Percentiles rank a stretch among this genome's conserved stretches.
Conservation (phyloP, 37 sponge, comb jelly and placozoan species). For the Chondrilla cf. caribensis region DNA sequence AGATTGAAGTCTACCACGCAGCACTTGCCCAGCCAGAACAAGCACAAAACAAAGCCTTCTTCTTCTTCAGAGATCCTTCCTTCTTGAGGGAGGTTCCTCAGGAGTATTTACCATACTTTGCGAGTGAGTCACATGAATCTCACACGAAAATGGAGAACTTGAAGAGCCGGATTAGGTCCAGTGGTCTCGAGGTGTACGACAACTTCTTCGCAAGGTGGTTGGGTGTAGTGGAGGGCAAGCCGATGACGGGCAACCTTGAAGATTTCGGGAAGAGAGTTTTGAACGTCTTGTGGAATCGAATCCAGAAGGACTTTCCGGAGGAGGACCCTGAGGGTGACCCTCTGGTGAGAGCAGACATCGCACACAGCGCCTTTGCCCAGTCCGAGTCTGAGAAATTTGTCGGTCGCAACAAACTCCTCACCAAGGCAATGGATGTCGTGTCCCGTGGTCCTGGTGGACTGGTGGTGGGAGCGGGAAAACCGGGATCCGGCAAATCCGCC, state of each 20-base stretch:
- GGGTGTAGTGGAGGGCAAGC: constrained; percentile 76
- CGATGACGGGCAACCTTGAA: constrained; percentile 73
- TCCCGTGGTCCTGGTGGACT: constrained; percentile 24
- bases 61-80: constrained; percentile 80
- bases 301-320: constrained; percentile 74
- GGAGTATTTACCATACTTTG: constrained; percentile 25
- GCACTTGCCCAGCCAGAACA: constrained; percentile 56
- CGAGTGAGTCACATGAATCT: constrained; percentile 42
- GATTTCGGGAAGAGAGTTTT: constrained; percentile 90
- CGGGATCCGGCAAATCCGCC: constrained; percentile 90
- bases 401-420: constrained; percentile 57
- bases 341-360: constrained; percentile 30
- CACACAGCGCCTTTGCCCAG: constrained; percentile 69
- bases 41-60: constrained; percentile 75
- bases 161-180: constrained; percentile 65
- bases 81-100: constrained; percentile 41
- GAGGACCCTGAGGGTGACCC: constrained; percentile 50
- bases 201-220: constrained; percentile 77
- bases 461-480: constrained; percentile 66
- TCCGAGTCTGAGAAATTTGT: constrained; percentile 47
- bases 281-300: constrained; percentile 86
- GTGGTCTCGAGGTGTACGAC: constrained; percentile 89
- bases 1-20: constrained; percentile 90
- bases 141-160: constrained; percentile 60
- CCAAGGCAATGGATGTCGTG: constrained; percentile 35